A percentile compares a stretch with the other conserved stretches of the same genome.
These are phyloP conservation scores for Sycobia sp. DNA, from an alignment of 1,140 invertebrate species.

Conservation along the genomic window DNA sequence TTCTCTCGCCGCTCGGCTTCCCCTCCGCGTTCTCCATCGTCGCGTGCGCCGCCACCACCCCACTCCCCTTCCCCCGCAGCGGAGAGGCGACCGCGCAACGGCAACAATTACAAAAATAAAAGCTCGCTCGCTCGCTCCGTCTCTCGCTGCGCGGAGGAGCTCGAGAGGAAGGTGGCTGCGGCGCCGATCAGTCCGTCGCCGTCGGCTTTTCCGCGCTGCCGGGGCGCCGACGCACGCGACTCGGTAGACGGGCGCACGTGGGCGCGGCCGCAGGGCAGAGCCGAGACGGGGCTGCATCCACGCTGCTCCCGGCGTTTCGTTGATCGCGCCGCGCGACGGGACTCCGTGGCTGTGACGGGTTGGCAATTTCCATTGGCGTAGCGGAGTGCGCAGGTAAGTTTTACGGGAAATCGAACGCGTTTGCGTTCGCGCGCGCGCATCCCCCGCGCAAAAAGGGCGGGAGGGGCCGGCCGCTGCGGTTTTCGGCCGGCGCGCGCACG, in stretches of 20 bases:
- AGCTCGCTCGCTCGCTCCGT: slow-evolving; percentile 3
- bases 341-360: not conserved
- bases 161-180: too few species aligned
- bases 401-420: not conserved
- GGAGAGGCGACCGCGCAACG: too few species aligned
- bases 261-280: not conserved
- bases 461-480: too few species aligned
- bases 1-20: not conserved
- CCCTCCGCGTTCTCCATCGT: not conserved
- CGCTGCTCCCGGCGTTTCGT: not conserved
- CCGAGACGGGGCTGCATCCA: not conserved
- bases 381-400: not conserved
- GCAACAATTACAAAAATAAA: slow-evolving; percentile 4
- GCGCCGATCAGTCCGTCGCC: not conserved
- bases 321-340: not conserved
- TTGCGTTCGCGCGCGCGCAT: not conserved
- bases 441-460: too few species aligned
- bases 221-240: not conserved
- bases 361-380: too few species aligned
- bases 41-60: not conserved
- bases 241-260: not conserved
- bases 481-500: too few species aligned
- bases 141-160: not conserved
- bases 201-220: not conserved
- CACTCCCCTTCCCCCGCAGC: too few species aligned